Evolutionary conservation across 2,888 invertebrate genomes (phyloP), one percentile per base, ranked within the genome.

Genomic region (Drosophila quasianomalipes): DNA sequence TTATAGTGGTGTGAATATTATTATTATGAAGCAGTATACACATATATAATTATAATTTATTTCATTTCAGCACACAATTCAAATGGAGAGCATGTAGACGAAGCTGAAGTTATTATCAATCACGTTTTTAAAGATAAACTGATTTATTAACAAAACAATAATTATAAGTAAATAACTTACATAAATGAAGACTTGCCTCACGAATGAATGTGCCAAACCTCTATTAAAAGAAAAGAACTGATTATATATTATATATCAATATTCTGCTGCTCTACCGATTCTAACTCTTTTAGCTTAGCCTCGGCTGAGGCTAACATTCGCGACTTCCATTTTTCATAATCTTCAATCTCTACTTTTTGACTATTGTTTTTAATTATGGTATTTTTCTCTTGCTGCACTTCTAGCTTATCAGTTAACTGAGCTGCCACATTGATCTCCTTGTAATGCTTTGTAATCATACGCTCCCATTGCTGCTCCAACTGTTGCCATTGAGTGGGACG

Each of bases 241-340:
- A 28, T 39, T 28, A 28, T 28, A 14, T n/a, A 57, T n/a, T 14
- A 57, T n/a, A 28, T 57, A 7, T 57, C 9, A 16, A 39, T 26
- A 19, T 22, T 37, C 3, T 47, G 9, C 14, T 37, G 3, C 0
- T 33, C 51, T 7, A 31, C 31, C 28, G 6, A 22, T 51, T 82
- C 72, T n/a, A 71, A 30, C 37, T 81, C 58, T 22, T 70, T 65
- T 0, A 89, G 64, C 33, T 95, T 95, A 14, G 92, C 89, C 72
- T 94, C 93, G 26, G 93, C 91, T 63, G 75, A 70, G 0, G 70
- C 63, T 39, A 96, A 82, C 91, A 96, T 95, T 44, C 95, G 93
- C 30, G 92, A 92, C 73, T 95, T 95, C 96, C 96, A 96, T 19
- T 94, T 94, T 68, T 95, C 95, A 75, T 96, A 96, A 1, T 95